Evolutionary conservation across 2,113 vertebrate species (phyloP).

Genomic region (Peromyscus leucopus): DNA sequence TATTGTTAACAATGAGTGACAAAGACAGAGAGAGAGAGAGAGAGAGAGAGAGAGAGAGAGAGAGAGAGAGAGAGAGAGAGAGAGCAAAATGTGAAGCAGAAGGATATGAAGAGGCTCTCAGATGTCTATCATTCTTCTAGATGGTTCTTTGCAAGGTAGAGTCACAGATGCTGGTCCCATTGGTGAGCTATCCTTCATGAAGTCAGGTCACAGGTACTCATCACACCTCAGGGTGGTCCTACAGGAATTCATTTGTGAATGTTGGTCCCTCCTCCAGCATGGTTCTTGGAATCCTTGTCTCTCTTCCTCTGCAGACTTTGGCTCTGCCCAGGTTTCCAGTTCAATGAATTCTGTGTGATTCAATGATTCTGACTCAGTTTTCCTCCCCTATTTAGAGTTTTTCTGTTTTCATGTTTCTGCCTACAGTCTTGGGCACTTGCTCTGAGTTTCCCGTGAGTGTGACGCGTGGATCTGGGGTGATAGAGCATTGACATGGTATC

Average conservation of each 20-base stretch:
- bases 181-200: background rate
- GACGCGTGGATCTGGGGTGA: background rate
- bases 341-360: background rate
- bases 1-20: background rate
- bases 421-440: background rate
- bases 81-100: background rate
- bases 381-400: background rate
- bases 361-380: background rate
- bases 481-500: background rate
- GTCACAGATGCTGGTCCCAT: background rate
- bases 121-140: background rate
- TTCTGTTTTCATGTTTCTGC: background rate
- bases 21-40: too few relatives aligned
- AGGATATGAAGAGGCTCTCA: background rate
- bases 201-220: background rate
- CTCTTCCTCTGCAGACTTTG: background rate
- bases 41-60: background rate
- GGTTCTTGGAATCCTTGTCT: background rate
- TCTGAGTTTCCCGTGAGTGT: background rate
- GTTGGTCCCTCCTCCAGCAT: background rate
- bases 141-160: background rate
- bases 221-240: background rate
- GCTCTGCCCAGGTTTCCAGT: background rate
- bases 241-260: background rate
- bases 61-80: background rate